These are phyloP conservation scores for Lycorma delicatula DNA, from an alignment of 1,140 invertebrate species.

Conservation along the genomic window DNA sequence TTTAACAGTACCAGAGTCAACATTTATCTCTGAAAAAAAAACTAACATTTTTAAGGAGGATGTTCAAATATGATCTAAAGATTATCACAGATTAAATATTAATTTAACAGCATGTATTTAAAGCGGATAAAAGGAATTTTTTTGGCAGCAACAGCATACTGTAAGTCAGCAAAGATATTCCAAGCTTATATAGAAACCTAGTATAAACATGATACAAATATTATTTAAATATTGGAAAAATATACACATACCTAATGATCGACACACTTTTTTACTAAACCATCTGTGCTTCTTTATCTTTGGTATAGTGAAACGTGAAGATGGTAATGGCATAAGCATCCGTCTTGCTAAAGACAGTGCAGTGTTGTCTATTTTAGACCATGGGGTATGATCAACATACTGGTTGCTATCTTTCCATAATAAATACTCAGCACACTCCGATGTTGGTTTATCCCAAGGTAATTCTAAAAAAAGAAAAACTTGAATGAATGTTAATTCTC, in stretches of 20 bases:
- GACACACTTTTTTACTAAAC: constrained; percentile 53
- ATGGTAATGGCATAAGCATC: constrained; percentile 57
- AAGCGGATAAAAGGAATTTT: not conserved
- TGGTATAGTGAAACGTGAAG: constrained; percentile 52
- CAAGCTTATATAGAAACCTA: too few relatives aligned
- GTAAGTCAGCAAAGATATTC: not conserved
- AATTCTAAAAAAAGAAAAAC: constrained; percentile 59
- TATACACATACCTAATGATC: constrained; percentile 40
- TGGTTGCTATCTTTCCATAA: constrained; percentile 64
- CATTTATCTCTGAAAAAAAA: too few relatives aligned
- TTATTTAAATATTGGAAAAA: not conserved
- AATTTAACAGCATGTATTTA: not conserved
- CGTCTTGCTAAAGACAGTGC: constrained; percentile 64
- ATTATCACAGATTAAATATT: not conserved
- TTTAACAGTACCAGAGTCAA: too few relatives aligned
- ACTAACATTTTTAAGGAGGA: too few relatives aligned
- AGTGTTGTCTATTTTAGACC: constrained; percentile 71
- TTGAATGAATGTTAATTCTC: too few relatives aligned
- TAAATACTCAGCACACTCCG: constrained; percentile 59
- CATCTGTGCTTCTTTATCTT: constrained; percentile 69
- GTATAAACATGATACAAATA: too few relatives aligned
- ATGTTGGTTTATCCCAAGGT: constrained; percentile 79
- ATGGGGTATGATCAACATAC: constrained; percentile 57
- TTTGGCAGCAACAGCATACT: not conserved
- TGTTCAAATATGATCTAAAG: too few relatives aligned